Percentiles rank a stretch among this genome's conserved stretches.
Evolutionary conservation across 2,797 vertebrate genomes (phyloP).

Genomic region (Heteromormyrus szaboi): DNA sequence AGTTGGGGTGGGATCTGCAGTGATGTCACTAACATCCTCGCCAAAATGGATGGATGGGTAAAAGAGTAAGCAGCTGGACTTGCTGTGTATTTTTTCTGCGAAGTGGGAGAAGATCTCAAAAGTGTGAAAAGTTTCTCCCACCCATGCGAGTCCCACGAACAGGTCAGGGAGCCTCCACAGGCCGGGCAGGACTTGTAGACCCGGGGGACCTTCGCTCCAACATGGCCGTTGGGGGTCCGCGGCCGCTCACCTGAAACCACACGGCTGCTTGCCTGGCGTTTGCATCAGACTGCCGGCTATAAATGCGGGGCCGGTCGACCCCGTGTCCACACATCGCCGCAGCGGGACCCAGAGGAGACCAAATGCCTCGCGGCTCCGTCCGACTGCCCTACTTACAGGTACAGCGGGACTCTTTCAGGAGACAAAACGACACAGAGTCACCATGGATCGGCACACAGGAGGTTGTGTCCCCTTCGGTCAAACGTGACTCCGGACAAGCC

Average conservation of each 20-base stretch:
- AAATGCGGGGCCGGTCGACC: background rate
- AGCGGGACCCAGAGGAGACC: background rate
- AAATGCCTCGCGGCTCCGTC: background rate
- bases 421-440: background rate
- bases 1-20: background rate
- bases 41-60: background rate
- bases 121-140: background rate
- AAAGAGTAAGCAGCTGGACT: background rate
- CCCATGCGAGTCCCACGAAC: background rate
- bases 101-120: background rate
- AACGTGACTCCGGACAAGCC: background rate
- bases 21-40: background rate
- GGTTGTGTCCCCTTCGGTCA: background rate
- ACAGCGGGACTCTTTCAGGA: background rate
- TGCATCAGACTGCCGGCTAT: slow-evolving; percentile 2
- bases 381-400: background rate
- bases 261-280: background rate
- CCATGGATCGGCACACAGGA: background rate
- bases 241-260: background rate
- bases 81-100: background rate
- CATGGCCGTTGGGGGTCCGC: background rate
- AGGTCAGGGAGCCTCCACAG: background rate
- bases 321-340: background rate
- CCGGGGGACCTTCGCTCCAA: background rate
- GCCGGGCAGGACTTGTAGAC: background rate